phyloP scores from a whole-genome alignment of 1,140 invertebrate species.

The Antheraea pernyi region DNA sequence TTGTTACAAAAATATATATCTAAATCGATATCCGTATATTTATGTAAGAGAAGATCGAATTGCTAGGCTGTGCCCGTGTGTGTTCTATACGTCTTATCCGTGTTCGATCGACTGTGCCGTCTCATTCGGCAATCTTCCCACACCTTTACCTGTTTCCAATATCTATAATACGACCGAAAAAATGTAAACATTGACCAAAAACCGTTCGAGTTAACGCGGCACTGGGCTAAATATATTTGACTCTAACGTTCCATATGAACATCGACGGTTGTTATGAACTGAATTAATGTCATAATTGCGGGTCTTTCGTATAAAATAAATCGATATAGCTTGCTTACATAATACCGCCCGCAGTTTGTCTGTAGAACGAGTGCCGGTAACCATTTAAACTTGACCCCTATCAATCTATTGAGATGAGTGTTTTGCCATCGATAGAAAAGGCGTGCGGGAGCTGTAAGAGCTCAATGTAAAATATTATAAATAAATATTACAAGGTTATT shows the following conservation, averaged over 20 bases:
- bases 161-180: conserved; percentile 41
- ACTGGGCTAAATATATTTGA: conserved; percentile 68
- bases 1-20: neutral
- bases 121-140: conserved; percentile 68
- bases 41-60: conserved; percentile 35
- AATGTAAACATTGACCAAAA: conserved; percentile 46
- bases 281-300: conserved; percentile 78
- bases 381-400: conserved; percentile 43
- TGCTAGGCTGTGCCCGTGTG: conserved; percentile 19
- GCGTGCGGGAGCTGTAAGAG: conserved; percentile 24
- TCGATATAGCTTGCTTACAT: conserved; percentile 71
- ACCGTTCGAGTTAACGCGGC: conserved; percentile 52
- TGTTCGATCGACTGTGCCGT: conserved; percentile 53
- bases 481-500: conserved; percentile 56
- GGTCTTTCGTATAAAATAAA: conserved; percentile 76
- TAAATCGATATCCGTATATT: conserved; percentile 34
- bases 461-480: conserved; percentile 41
- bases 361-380: conserved; percentile 42
- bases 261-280: conserved; percentile 70
- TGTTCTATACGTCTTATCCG: conserved; percentile 61
- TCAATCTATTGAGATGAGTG: conserved; percentile 37
- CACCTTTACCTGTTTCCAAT: conserved; percentile 60
- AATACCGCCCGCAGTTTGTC: conserved; percentile 71
- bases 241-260: conserved; percentile 68
- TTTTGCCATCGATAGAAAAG: conserved; percentile 18